Evolutionary conservation across 2,797 vertebrate genomes (phyloP).

Genomic region (Halcyon smyrnensis): DNA sequence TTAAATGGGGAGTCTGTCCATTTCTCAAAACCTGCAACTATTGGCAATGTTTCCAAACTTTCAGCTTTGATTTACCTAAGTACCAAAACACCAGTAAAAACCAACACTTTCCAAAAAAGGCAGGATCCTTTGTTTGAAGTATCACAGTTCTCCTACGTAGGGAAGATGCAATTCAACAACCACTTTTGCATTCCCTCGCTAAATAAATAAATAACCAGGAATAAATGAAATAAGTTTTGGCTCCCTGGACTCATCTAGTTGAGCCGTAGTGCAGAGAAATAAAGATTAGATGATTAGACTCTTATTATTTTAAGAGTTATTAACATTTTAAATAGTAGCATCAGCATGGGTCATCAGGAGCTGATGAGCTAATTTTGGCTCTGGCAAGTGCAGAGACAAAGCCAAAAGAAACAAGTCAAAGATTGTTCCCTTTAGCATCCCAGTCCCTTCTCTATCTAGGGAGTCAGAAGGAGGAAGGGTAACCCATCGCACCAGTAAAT

Average conservation of each 20-base stretch:
- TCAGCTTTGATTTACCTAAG: neutral
- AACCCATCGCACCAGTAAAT: neutral
- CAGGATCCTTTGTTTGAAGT: neutral
- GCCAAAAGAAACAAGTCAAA: neutral
- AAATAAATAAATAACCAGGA: neutral
- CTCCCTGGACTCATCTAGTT: neutral
- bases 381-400: neutral
- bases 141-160: neutral
- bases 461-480: neutral
- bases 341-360: neutral
- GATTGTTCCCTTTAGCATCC: neutral
- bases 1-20: neutral
- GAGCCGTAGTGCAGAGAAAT: constrained; percentile 1
- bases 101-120: neutral
- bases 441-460: neutral
- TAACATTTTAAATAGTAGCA: constrained; percentile 14
- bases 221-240: neutral
- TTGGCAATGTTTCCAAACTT: neutral
- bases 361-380: constrained; percentile 31
- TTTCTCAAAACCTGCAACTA: neutral
- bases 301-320: constrained; percentile 35
- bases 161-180: neutral
- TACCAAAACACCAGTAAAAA: neutral
- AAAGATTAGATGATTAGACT: neutral
- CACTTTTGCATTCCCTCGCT: neutral